Conservation (phyloP, 2,113 vertebrate species). For the Myotis lucifugus region DNA sequence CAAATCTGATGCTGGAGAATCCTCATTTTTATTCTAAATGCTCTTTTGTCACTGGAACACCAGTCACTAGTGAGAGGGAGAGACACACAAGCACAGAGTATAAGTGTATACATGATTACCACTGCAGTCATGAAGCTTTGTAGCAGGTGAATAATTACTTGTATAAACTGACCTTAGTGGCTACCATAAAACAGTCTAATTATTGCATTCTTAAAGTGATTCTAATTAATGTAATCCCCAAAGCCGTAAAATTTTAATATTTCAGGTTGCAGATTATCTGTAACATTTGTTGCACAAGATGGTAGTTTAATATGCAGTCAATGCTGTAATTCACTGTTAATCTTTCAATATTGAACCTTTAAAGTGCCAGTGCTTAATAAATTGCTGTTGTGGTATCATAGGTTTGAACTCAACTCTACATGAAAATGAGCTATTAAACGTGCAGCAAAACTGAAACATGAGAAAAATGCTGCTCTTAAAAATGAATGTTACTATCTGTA, state of each 20-base stretch:
- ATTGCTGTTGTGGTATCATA: slow-evolving; percentile 52
- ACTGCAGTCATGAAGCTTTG: slow-evolving; percentile 48
- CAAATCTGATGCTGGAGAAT: not conserved
- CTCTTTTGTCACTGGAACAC: not conserved
- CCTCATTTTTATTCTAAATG: not conserved
- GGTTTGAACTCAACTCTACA: slow-evolving; percentile 54
- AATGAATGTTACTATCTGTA: not conserved
- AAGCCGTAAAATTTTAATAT: slow-evolving; percentile 81
- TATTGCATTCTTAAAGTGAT: slow-evolving; percentile 73
- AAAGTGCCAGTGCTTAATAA: slow-evolving; percentile 69
- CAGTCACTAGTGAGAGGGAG: not conserved
- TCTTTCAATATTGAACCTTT: slow-evolving; percentile 77
- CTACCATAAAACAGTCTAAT: slow-evolving; percentile 76
- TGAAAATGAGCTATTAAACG: slow-evolving; percentile 65
- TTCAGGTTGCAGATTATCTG: slow-evolving; percentile 77
- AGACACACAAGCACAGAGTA: not conserved
- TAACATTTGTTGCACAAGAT: slow-evolving; percentile 78
- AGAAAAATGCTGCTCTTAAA: not conserved
- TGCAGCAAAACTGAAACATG: slow-evolving; percentile 7
- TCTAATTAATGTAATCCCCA: slow-evolving; percentile 81
- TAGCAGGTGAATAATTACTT: slow-evolving; percentile 76
- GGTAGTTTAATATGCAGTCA: slow-evolving; percentile 71
- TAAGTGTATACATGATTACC: not conserved
- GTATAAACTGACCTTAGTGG: slow-evolving; percentile 73
- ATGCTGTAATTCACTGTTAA: slow-evolving; percentile 76